These are phyloP conservation scores for Chymomyza costata DNA, from an alignment of 1,140 invertebrate species.

Conservation along the genomic window DNA sequence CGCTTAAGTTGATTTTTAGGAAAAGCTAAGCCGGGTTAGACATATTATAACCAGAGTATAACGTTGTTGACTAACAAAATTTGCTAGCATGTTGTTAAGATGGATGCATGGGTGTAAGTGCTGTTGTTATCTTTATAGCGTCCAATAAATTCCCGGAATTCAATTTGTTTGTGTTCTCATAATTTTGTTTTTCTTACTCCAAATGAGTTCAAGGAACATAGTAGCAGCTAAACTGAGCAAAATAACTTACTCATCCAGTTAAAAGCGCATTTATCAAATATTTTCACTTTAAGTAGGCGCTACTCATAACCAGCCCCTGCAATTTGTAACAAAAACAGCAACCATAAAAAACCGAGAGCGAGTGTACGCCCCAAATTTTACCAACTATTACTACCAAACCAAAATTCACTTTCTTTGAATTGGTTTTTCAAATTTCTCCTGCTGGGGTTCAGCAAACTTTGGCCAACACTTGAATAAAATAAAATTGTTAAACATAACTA, in stretches of 20 bases:
- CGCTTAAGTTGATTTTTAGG: too few species aligned
- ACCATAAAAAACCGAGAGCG: not conserved
- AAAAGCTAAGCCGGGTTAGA: too few species aligned
- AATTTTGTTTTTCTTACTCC: too few species aligned
- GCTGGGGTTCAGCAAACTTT: slow-evolving; percentile 31
- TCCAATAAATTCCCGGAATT: too few species aligned
- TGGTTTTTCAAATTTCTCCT: slow-evolving; percentile 36
- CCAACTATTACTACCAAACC: slow-evolving; percentile 28
- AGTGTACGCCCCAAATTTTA: slow-evolving; percentile 46
- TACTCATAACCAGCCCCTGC: slow-evolving; percentile 34
- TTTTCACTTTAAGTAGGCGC: slow-evolving; percentile 36
- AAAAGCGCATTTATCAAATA: slow-evolving; percentile 2
- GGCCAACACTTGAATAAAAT: slow-evolving; percentile 51
- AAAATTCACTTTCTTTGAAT: slow-evolving; percentile 65
- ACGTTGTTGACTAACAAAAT: too few species aligned
- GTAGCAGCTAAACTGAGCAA: too few species aligned
- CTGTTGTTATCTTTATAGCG: too few species aligned
- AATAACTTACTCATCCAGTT: not conserved
- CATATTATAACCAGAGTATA: too few species aligned
- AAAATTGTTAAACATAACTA: slow-evolving; percentile 64
- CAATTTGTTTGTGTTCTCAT: too few species aligned
- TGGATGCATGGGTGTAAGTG: too few species aligned
- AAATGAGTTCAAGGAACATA: too few species aligned
- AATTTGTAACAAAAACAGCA: slow-evolving; percentile 46
- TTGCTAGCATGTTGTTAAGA: too few species aligned